Conservation (phyloP, 2,113 vertebrate genomes). For the Lontra canadensis region DNA sequence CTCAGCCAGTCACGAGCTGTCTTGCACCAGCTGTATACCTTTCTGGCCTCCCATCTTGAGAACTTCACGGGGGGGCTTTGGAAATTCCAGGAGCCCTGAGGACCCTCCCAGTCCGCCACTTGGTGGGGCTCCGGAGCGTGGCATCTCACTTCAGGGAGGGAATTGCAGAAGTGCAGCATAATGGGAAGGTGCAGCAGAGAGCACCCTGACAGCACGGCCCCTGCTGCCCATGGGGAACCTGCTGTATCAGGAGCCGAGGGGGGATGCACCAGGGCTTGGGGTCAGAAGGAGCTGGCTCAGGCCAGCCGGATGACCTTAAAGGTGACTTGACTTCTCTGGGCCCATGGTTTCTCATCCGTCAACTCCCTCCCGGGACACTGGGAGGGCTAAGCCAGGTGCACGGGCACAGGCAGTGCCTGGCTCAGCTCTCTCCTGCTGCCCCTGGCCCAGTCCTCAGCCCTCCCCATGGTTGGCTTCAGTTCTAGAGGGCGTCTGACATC, state of each 20-base stretch:
- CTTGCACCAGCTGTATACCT: not conserved
- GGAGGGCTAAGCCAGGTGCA: not conserved
- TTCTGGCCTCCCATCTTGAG: not conserved
- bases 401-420: rapidly evolving
- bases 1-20: not conserved
- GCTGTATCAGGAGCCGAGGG: rapidly evolving
- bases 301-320: not conserved
- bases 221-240: not conserved
- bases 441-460: no score
- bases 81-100: not conserved
- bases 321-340: not conserved
- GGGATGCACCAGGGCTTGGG: not conserved
- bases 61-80: not conserved
- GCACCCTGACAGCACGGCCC: rapidly evolving
- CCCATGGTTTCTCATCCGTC: not conserved
- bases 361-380: no score
- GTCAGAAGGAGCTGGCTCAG: not conserved
- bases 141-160: not conserved
- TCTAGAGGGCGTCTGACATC: not conserved
- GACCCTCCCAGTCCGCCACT: not conserved
- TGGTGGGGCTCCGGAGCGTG: not conserved
- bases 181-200: not conserved
- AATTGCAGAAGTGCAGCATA: rapidly evolving
- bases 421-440: not conserved
- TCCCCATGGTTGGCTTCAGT: not conserved